phyloP scores from a whole-genome alignment of 2,888 invertebrate genomes.

The Hecatera dysodea region DNA sequence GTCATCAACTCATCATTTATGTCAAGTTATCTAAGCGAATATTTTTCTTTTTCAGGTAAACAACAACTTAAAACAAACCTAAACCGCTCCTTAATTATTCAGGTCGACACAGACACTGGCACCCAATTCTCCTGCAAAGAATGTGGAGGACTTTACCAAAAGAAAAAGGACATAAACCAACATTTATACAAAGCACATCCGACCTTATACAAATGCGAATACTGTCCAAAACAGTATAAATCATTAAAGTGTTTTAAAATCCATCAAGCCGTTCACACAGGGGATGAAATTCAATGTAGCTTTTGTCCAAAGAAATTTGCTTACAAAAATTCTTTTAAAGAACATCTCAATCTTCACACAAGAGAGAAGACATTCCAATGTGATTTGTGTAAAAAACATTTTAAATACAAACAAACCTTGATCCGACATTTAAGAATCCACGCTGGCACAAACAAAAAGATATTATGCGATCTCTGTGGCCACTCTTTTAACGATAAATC shows the following conservation, averaged over 20 bases:
- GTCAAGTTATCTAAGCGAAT: background rate
- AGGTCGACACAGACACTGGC: background rate
- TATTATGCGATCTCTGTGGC: conserved; percentile 56
- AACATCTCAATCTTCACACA: conserved; percentile 32
- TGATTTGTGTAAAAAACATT: conserved; percentile 74
- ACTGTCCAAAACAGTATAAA: conserved; percentile 25
- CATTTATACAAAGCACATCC: conserved; percentile 33
- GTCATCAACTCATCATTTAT: background rate
- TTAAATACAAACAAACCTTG: conserved; percentile 65
- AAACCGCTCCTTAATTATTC: background rate
- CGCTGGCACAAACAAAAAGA: conserved; percentile 31
- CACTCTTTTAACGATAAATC: conserved; percentile 38
- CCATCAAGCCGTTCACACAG: conserved; percentile 10
- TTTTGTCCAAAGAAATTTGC: conserved; percentile 29
- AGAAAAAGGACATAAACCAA: conserved; percentile 1
- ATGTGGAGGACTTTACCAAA: conserved; percentile 34
- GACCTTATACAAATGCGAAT: conserved; percentile 23
- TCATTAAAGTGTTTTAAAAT: background rate
- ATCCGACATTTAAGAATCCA: conserved; percentile 45
- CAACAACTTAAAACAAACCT: background rate
- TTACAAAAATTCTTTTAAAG: background rate
- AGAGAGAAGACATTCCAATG: conserved; percentile 72
- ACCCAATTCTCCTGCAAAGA: conserved; percentile 41
- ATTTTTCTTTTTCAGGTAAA: conserved; percentile 27
- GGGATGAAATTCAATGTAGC: background rate